Conservation (phyloP, 2,797 vertebrate genomes). For the Rhabdophis nuchalis region DNA sequence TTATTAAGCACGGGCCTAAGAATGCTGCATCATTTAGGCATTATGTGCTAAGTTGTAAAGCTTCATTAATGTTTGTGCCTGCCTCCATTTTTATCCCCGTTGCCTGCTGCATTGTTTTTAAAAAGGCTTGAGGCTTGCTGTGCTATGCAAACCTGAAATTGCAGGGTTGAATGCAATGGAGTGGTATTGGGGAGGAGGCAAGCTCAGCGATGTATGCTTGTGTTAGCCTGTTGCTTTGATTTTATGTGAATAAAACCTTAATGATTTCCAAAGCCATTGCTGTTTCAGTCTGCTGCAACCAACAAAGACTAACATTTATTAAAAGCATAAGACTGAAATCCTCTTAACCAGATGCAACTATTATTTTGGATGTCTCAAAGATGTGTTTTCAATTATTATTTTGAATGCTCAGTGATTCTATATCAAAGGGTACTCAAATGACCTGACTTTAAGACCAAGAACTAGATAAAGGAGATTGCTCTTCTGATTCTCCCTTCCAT, state of each 20-base stretch:
- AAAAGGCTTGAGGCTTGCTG: background rate
- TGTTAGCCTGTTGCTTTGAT: background rate
- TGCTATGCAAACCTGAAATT: background rate
- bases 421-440: background rate
- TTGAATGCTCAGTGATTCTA: background rate
- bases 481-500: background rate
- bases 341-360: background rate
- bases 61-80: background rate
- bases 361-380: background rate
- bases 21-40: background rate
- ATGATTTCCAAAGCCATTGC: background rate
- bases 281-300: background rate
- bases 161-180: background rate
- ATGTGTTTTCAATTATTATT: background rate
- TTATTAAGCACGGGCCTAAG: background rate
- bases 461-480: background rate
- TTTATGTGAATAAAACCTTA: background rate
- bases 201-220: background rate
- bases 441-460: background rate
- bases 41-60: background rate
- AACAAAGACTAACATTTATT: background rate
- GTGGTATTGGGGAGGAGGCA: background rate
- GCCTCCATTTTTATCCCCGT: background rate
- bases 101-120: background rate
- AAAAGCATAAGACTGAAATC: background rate